Percentiles rank a stretch among this genome's conserved stretches.
phyloP scores from a whole-genome alignment of 2,888 invertebrate species.

The Taphrorychus bicolor region DNA sequence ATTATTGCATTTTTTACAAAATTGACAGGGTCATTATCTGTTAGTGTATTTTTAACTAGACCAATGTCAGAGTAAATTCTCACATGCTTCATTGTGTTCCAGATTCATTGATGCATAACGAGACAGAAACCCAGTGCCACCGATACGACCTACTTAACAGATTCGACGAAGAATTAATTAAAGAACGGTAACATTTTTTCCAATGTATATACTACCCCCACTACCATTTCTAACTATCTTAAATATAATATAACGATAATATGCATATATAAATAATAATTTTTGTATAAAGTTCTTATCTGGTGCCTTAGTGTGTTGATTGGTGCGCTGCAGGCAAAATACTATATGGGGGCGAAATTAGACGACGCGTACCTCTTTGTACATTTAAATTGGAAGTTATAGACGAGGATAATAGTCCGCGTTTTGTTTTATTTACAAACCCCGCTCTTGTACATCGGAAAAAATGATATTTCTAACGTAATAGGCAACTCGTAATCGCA shows the following conservation, averaged over 20 bases:
- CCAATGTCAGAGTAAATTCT: too few species aligned
- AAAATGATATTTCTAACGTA: slow-evolving; percentile 58
- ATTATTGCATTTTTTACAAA: too few species aligned
- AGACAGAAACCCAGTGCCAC: slow-evolving; percentile 57
- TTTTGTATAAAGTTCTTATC: slow-evolving; percentile 43
- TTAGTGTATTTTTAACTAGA: background rate
- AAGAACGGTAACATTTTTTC: slow-evolving; percentile 58
- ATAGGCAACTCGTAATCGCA: slow-evolving; percentile 18
- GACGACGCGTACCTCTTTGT: background rate
- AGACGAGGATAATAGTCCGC: too few species aligned
- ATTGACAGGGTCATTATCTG: too few species aligned
- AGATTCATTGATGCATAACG: slow-evolving; percentile 7
- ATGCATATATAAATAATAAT: slow-evolving; percentile 53
- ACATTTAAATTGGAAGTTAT: background rate
- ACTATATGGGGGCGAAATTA: background rate
- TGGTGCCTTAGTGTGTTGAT: slow-evolving; percentile 61
- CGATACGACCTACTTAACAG: slow-evolving; percentile 48
- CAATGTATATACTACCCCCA: slow-evolving; percentile 51
- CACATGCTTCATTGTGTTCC: too few species aligned
- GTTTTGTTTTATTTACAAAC: background rate
- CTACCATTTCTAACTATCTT: slow-evolving; percentile 33
- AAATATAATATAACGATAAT: slow-evolving; percentile 45
- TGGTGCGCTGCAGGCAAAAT: slow-evolving; percentile 54
- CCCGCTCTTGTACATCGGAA: slow-evolving; percentile 54
- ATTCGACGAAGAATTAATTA: background rate